A percentile compares a stretch with the other conserved stretches of the same genome.
These are phyloP conservation scores for Crax fasciolata DNA, from an alignment of 2,797 vertebrate species.

Conservation along the genomic window DNA sequence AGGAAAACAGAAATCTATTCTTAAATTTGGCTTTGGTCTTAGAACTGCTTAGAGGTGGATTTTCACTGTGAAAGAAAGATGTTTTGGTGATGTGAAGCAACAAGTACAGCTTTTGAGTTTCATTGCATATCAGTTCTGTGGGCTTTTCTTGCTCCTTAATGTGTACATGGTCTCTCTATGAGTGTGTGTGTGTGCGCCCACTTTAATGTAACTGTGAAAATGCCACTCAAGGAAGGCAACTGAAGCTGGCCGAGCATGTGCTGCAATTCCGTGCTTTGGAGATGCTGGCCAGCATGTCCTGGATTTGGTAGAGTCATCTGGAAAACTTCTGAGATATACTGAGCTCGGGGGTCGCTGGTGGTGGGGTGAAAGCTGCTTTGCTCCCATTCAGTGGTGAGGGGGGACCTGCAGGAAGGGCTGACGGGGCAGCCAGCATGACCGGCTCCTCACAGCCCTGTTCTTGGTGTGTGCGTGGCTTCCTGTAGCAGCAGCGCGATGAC, in stretches of 20 bases:
- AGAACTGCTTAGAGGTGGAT: background rate
- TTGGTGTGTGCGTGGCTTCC: background rate
- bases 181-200: accelerated
- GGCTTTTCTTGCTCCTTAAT: background rate
- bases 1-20: background rate
- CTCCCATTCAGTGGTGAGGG: no score
- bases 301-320: background rate
- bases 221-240: background rate
- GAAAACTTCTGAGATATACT: background rate
- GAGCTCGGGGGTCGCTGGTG: background rate
- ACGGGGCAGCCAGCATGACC: background rate
- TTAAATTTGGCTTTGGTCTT: background rate
- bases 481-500: background rate
- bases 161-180: accelerated
- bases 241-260: background rate
- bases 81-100: no score
- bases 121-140: background rate
- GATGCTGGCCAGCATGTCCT: background rate
- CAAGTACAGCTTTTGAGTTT: background rate
- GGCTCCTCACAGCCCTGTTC: accelerated
- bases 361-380: no score
- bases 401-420: no score
- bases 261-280: background rate
- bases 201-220: background rate
- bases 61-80: background rate